Percentiles rank a stretch among this genome's conserved stretches.
These are phyloP conservation scores for Chrysopilus asiliformis DNA, from an alignment of 2,888 invertebrate genomes.

Conservation along the genomic window DNA sequence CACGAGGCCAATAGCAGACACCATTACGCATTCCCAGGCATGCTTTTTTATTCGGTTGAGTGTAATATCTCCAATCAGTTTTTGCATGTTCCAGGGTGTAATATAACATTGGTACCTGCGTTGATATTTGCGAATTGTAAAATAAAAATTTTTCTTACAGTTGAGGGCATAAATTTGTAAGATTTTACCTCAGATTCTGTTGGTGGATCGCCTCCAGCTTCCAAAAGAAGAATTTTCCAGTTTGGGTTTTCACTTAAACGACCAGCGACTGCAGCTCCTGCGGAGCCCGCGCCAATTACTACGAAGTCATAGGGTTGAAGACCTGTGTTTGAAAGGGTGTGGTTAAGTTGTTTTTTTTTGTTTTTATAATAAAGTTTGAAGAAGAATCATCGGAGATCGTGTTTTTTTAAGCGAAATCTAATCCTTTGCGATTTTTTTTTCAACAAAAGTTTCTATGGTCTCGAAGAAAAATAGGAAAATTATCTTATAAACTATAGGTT, in stretches of 20 bases:
- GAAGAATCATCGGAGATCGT: too few species aligned
- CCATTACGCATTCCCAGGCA: constrained; percentile 20
- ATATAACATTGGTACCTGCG: constrained; percentile 20
- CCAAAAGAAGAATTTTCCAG: constrained; percentile 37
- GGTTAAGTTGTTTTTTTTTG: too few species aligned
- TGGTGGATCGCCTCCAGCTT: constrained; percentile 40
- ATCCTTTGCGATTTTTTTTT: too few species aligned
- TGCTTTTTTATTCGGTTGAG: constrained; percentile 21
- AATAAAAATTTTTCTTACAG: too few species aligned
- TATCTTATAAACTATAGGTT: too few species aligned
- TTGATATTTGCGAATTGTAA: constrained; percentile 1
- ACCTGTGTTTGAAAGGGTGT: too few species aligned
- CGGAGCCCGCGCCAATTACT: constrained; percentile 19
- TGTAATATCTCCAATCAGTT: constrained; percentile 24
- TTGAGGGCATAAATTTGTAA: too few species aligned
- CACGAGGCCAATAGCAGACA: constrained; percentile 42
- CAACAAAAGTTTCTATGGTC: too few species aligned
- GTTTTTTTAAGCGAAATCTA: too few species aligned
- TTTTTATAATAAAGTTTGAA: too few species aligned
- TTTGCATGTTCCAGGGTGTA: constrained; percentile 21
- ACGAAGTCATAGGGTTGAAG: constrained; percentile 34
- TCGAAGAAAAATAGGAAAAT: too few species aligned
- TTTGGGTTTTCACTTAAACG: constrained; percentile 35
- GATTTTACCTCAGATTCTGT: constrained; percentile 31
- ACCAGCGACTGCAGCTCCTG: constrained; percentile 38